phyloP scores from a whole-genome alignment of 2,797 vertebrate species.

The Acanthurus leucopareius region DNA sequence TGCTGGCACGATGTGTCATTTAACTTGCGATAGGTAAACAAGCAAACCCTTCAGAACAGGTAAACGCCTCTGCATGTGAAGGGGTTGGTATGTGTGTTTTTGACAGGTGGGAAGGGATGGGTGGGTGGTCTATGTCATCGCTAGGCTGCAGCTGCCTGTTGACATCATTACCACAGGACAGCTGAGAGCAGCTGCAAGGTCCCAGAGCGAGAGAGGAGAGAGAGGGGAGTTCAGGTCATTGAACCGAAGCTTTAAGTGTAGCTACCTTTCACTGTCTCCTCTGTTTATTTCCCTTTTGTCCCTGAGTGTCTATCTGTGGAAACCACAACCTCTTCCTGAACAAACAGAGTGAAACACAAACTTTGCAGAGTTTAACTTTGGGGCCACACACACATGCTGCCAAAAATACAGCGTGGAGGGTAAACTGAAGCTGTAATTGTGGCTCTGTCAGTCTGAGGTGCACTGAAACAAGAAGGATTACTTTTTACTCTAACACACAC shows the following conservation, averaged over 20 bases:
- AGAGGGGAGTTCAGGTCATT: constrained; percentile 65
- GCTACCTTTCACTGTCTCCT: constrained; percentile 26
- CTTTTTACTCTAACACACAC: constrained; percentile 21
- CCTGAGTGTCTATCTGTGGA: background rate
- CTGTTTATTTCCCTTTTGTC: constrained; percentile 10
- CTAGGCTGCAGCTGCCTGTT: constrained; percentile 75
- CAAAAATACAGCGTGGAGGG: constrained; percentile 60
- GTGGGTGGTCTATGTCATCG: constrained; percentile 58
- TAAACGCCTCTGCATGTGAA: constrained; percentile 27
- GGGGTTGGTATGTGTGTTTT: constrained; percentile 32
- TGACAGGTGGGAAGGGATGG: constrained; percentile 4
- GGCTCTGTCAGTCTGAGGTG: constrained; percentile 53
- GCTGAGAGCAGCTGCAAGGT: constrained; percentile 74
- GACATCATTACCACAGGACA: constrained; percentile 75
- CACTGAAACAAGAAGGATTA: constrained; percentile 39
- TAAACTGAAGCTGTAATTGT: constrained; percentile 49
- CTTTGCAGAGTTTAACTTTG: constrained; percentile 31
- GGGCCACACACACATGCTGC: constrained; percentile 26
- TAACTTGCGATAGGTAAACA: constrained; percentile 11
- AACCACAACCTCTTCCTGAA: constrained; percentile 30
- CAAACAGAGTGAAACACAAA: constrained; percentile 41
- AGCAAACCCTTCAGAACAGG: background rate
- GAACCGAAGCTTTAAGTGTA: constrained; percentile 32
- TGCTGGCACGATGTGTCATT: too few species aligned
- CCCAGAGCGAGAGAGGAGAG: constrained; percentile 18